Base-by-base conservation (phyloP, 2,888 invertebrate species). In the Schizaphis graminum region DNA sequence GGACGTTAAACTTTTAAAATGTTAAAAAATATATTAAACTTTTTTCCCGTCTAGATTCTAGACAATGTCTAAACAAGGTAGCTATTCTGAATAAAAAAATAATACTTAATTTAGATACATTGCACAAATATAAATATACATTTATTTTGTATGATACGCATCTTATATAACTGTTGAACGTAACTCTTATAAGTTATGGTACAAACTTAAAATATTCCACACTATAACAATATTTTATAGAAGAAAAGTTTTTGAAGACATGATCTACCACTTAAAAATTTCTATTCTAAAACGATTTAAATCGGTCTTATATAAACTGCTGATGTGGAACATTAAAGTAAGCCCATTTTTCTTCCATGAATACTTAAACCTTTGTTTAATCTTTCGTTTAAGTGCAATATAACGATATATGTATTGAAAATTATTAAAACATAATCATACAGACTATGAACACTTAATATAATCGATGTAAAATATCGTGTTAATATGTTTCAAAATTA, bases 261-360 rank as follows among this genome's bases (percentile, higher is more conserved):
- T 87, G 47, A 87, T 57, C 86, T 61, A 35, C 61, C 47, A 49
- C 61, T 92, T 92, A n/a, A 61, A 92, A 61, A 92, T 92, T 26
- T 57, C 35, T 87, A 61, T 61, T 86, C 26, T 47, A 28, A 92
- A 91, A 86, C 57, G 57, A 86, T 92, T 87, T 92, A 61, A 92
- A 92, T 92, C 10, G 44, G 44, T 24, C 86, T 86, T 61, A 86
- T 86, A 57, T 47, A 57, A 91, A 91, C 57, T 91, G 56, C 44
- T 44, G 86, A 26, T 35, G 91, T 86, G n/a, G 21, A 86, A 61
- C 86, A 28, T 91, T 91, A 47, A 56, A 44, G 28, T 44, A 57
- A 44, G 41, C 41, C 44, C 85, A 44, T 91, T 44, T 56, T 85
- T 56, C 53, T 56, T 49, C 41, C 28, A 67, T 28, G 21, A 91